phyloP scores from a whole-genome alignment of 1,140 invertebrate genomes.

The Rhagoletis zephyria region DNA sequence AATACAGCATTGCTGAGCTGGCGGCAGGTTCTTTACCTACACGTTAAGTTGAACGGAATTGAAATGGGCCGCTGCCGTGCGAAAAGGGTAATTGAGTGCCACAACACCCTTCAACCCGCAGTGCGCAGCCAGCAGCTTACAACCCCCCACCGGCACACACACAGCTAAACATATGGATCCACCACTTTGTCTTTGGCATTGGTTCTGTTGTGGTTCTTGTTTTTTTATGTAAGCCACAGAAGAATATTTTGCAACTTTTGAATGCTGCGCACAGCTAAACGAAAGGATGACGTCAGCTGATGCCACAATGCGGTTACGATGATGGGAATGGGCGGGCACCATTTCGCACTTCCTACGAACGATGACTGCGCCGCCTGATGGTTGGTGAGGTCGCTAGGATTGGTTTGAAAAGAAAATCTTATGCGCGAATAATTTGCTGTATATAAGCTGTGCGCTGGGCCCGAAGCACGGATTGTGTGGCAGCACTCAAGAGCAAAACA shows the following conservation, averaged over 20 bases:
- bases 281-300: not conserved
- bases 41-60: not conserved
- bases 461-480: not conserved
- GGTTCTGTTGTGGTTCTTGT: constrained; percentile 3
- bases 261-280: not conserved
- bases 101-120: not conserved
- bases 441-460: not conserved
- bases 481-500: constrained; percentile 16
- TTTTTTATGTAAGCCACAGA: not conserved
- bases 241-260: constrained; percentile 28
- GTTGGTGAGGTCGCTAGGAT: not conserved
- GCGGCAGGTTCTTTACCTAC: not conserved
- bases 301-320: not conserved
- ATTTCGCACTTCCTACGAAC: not conserved
- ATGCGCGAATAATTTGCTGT: not conserved
- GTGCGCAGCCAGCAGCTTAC: not conserved
- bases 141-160: not conserved
- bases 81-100: constrained; percentile 17
- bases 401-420: not conserved
- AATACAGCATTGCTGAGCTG: constrained; percentile 7
- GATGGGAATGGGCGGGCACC: not conserved
- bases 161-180: not conserved
- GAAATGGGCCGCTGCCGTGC: constrained; percentile 8
- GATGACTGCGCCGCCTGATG: not conserved
- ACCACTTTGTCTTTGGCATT: not conserved